These are phyloP conservation scores for Plusia festucae DNA, from an alignment of 2,888 invertebrate genomes.

Conservation along the genomic window DNA sequence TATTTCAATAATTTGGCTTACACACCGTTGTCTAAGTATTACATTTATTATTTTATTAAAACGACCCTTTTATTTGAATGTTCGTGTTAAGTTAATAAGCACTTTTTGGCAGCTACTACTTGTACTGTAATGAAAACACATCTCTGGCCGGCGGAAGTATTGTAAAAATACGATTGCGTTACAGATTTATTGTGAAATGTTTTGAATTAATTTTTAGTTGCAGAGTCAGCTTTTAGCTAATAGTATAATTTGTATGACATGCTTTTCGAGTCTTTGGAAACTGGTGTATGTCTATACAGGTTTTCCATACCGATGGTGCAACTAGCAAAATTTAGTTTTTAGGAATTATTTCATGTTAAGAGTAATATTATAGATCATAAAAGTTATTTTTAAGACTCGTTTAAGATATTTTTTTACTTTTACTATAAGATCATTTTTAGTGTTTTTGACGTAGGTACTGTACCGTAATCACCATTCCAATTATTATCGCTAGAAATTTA, in stretches of 20 bases:
- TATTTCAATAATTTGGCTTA: too few relatives aligned
- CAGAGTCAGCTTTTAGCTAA: constrained; percentile 41
- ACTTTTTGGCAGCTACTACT: constrained; percentile 36
- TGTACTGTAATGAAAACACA: constrained; percentile 11
- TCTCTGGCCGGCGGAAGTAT: background rate
- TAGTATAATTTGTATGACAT: constrained; percentile 11
- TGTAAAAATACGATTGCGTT: constrained; percentile 12
- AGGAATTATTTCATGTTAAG: constrained; percentile 45
- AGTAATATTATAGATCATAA: constrained; percentile 38
- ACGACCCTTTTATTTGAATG: too few relatives aligned
- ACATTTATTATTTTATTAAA: too few relatives aligned
- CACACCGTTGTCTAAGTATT: too few relatives aligned
- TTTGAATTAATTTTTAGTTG: constrained; percentile 2
- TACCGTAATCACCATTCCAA: constrained; percentile 56
- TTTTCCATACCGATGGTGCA: constrained; percentile 55
- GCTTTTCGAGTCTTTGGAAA: constrained; percentile 10
- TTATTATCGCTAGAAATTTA: constrained; percentile 35
- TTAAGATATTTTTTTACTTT: constrained; percentile 45
- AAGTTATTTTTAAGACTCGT: constrained; percentile 57
- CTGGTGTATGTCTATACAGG: constrained; percentile 8
- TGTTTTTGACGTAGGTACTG: constrained; percentile 41
- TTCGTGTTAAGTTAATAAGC: too few relatives aligned
- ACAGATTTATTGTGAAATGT: background rate
- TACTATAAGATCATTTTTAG: constrained; percentile 35
- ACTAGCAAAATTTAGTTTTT: constrained; percentile 59